Evolutionary conservation across 1,140 invertebrate species (phyloP), one percentile per base, ranked within the genome.

Genomic region (Musca domestica): DNA sequence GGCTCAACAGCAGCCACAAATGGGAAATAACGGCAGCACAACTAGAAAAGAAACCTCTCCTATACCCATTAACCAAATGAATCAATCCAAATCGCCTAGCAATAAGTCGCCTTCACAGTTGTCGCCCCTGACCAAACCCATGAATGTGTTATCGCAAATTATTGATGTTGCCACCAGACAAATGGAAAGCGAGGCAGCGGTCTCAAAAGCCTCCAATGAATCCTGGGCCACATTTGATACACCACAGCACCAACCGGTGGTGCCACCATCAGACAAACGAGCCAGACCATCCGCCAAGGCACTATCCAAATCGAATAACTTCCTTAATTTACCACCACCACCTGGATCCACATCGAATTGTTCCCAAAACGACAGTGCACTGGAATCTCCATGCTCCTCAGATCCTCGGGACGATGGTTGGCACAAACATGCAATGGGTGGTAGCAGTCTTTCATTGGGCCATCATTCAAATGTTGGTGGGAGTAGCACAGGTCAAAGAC

Each of bases 341-440:
- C 76, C 72, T 0, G 68, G 74, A 0, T 75, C 78, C 14, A 74
- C 74, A 1, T 69, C 83, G 77, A 79, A 82, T 75, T 69, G 81
- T 67, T 63, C 82, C 70, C 71, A 83, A 81, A 70, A 81, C 70
- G 67, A 81, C 77, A 73, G 79, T 78, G 78, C 84, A 83, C 30
- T 61, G 84, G 74, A 87, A 6, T 91, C 89, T 2, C 89, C 89
- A 0, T 92, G 90, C 87, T 92, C 91, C 1, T 90, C 90, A 0
- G 91, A 92, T 78, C 89, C 89, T 2, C 89, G 90, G 66, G 89
- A 92, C 25, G 76, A 82, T 12, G 74, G 76, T 14, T 81, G 78
- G 80, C 74, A 74, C 14, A 78, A 78, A 65, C 56, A 61, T 17
- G 19, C 56, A 5, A 61, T 61, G 56, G 56, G 56, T 34, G 56